These are phyloP conservation scores for Teleiodes luculella DNA, from an alignment of 2,888 invertebrate genomes.

Conservation along the genomic window DNA sequence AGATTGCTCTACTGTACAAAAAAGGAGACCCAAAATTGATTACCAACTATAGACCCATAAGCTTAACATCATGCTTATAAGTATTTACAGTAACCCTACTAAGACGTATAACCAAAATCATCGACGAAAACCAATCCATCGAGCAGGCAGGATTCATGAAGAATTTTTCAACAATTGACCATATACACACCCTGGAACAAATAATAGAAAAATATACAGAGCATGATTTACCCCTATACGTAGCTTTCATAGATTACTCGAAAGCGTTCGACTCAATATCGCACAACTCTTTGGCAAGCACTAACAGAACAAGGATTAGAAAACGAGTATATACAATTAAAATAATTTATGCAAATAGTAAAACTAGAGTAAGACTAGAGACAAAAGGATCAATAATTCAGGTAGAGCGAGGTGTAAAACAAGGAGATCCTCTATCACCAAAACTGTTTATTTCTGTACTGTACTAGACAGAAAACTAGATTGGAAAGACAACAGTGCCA, in stretches of 20 bases:
- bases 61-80: not conserved
- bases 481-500: constrained; percentile 14
- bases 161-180: too few species aligned
- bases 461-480: constrained; percentile 8
- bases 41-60: constrained; percentile 2
- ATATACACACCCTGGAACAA: not conserved
- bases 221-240: not conserved
- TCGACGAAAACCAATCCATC: constrained; percentile 4
- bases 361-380: constrained; percentile 18
- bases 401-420: constrained; percentile 22
- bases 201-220: constrained; percentile 6
- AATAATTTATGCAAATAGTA: constrained; percentile 9
- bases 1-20: not conserved
- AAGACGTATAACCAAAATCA: not conserved
- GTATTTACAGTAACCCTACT: not conserved
- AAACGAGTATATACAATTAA: too few species aligned
- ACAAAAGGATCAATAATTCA: constrained; percentile 14
- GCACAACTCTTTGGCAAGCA: too few species aligned
- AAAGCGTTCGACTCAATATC: too few species aligned
- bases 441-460: constrained; percentile 19
- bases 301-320: too few species aligned
- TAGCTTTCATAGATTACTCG: too few species aligned
- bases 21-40: not conserved
- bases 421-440: constrained; percentile 22
- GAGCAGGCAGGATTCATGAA: constrained; percentile 5